phyloP scores from a whole-genome alignment of 2,888 invertebrate species.

The Caenorhabditis sinica region DNA sequence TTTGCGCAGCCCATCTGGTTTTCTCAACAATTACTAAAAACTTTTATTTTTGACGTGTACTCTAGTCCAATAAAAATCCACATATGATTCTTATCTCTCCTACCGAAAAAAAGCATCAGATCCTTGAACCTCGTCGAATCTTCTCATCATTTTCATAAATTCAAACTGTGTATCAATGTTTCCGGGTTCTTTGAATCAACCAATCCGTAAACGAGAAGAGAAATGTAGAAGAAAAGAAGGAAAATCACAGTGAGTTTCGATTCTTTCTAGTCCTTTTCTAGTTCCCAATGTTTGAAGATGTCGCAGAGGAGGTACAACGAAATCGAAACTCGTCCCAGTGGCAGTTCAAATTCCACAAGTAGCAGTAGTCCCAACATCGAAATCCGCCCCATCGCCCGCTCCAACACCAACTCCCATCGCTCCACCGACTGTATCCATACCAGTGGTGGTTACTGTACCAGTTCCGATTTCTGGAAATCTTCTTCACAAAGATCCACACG shows the following conservation, averaged over 20 bases:
- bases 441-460: neutral
- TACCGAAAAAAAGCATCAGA: too few species aligned
- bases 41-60: too few species aligned
- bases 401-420: neutral
- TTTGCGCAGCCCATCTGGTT: too few species aligned
- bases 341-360: neutral
- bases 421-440: neutral
- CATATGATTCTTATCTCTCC: too few species aligned
- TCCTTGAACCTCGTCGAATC: neutral
- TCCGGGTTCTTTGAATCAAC: neutral
- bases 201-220: neutral
- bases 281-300: neutral
- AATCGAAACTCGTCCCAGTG: neutral
- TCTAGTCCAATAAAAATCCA: too few species aligned
- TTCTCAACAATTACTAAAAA: too few species aligned
- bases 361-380: neutral
- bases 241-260: slow-evolving; percentile 11
- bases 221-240: slow-evolving; percentile 6
- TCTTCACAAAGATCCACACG: neutral
- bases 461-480: neutral
- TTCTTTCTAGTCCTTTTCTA: too few species aligned
- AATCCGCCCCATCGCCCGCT: neutral
- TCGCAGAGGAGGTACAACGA: neutral
- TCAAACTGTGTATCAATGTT: neutral
- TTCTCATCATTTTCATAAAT: neutral